Evolutionary conservation across 1,140 invertebrate species (phyloP), one percentile per base, ranked within the genome.

Genomic region (Physella acuta): DNA sequence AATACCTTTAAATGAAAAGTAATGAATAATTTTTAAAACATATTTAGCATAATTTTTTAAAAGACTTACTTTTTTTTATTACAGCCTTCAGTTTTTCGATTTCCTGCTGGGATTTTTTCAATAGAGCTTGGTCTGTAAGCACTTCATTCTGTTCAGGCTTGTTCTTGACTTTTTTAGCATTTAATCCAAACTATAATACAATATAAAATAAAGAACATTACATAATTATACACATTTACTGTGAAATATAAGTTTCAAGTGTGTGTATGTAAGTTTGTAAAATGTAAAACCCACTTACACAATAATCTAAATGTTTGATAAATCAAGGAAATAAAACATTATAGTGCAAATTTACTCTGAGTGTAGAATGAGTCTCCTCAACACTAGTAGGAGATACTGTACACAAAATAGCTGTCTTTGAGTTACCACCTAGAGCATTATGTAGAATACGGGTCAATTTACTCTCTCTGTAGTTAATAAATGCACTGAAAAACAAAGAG

Each of bases 371-470:
- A 0, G 89, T 89, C 78, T 90, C 88, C 69, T 89, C 89, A 17
- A 88, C 79, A 71, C 89, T 87, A 3, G 89, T 88, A 5, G 89
- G 89, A 60, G 88, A 89, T 26, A 90, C 86, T 20, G 88, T 80
- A 71, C 81, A 81, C 56, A 90, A 87, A 82, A 90, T 89, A 44
- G 88, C 86, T 0, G 89, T 90, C 75, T 89, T 89, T 55, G 88
- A 88, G 75, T 90, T 90, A 8, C 89, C 90, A 68, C 88, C 88
- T 1, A 90, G 76, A 8, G 89, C 88, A 82, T 89, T 89, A 81
- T 89, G 88, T 16, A 90, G 76, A 39, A 90, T 81, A 65, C 88
- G 84, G 3, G 90, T 90, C 59, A 90, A 77, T 52, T 87, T 87
- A 16, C 88, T 89, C 75, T 90, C 88, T 71, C 89, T 77, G 72